Evolutionary conservation across 2,888 invertebrate genomes (phyloP), one percentile per base, ranked within the genome.

Genomic region (Campoplex nolae): DNA sequence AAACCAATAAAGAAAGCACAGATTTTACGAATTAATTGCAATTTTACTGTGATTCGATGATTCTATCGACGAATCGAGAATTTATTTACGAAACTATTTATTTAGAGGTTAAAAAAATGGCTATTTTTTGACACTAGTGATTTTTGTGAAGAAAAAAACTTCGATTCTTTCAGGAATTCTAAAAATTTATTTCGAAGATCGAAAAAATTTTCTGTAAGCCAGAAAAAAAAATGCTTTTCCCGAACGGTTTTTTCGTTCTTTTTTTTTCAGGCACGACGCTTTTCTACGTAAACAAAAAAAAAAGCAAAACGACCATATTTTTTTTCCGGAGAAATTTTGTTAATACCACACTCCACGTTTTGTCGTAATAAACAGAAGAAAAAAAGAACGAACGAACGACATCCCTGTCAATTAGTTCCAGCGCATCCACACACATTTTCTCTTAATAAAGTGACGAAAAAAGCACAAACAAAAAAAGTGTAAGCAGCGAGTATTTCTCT

Each of bases 381-480:
- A 74, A 74, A 82, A 3, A 74, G 75, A 32, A 54, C 62, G 62
- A 80, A 73, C 8, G 58, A 58, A 28, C 70, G 9, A 18, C n/a
- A 42, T 68, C 28, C 67, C n/a, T 28, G 56, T 32, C 54, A 51
- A 83, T 83, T 83, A 71, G 83, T 62, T 76, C 62, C 76, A 62
- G 9, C 23, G 51, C 32, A 13, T 68, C 23, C 45, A 58, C 51
- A 58, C 51, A 28, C 28, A 70, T 77, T 42, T 42, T 42, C 42
- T 42, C 42, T 42, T 7, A 6, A 42, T 9, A 9, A 42, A 42
- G 13, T 67, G 75, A 38, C 38, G 71, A 76, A 83, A 62, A 38
- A 18, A 74, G 6, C 38, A 4, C 6, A 32, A 56, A 62, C 62
- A 62, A 45, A 62, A 32, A 32, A 62, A 58, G 23, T 28, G 62